Evolutionary conservation across 2,797 vertebrate genomes (phyloP).

Genomic region (Aplochiton taeniatus): DNA sequence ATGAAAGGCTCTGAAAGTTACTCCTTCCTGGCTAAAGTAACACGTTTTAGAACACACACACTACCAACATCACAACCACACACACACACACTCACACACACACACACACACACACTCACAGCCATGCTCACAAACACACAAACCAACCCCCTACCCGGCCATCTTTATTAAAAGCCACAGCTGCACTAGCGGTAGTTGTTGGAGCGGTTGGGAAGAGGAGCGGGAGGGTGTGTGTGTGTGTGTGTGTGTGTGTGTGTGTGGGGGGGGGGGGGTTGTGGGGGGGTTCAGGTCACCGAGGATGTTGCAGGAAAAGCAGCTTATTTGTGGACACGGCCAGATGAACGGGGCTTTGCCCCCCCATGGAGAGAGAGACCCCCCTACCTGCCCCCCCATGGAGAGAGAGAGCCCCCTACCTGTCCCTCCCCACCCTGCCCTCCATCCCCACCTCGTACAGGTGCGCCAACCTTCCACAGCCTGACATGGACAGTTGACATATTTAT

Average conservation of each 20-base stretch:
- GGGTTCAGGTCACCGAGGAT: constrained; percentile 66
- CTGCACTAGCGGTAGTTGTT: not conserved
- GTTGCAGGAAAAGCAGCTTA: constrained; percentile 67
- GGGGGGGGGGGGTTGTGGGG: constrained; percentile 1
- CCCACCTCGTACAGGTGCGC: constrained; percentile 84
- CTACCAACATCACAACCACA: too few relatives aligned
- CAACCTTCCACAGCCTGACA: constrained; percentile 82
- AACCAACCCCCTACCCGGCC: constrained; percentile 23
- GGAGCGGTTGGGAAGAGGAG: constrained; percentile 4
- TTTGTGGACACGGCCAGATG: constrained; percentile 38
- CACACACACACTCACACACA: not conserved
- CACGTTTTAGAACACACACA: too few relatives aligned
- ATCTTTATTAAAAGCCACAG: constrained; percentile 20
- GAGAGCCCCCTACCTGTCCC: constrained; percentile 48
- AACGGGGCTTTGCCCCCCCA: constrained; percentile 31
- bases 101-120: constrained; percentile 18
- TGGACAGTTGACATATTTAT: constrained; percentile 97
- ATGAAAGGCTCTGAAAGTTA: too few relatives aligned
- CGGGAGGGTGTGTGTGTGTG: not conserved
- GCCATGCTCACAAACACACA: constrained; percentile 3
- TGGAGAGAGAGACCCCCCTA: constrained; percentile 58
- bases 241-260: not conserved
- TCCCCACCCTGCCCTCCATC: constrained; percentile 63
- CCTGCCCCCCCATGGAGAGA: constrained; percentile 66
- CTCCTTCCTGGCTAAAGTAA: too few relatives aligned